These are phyloP conservation scores for Heterocephalus glaber DNA, from an alignment of 2,113 vertebrate genomes.

Conservation along the genomic window DNA sequence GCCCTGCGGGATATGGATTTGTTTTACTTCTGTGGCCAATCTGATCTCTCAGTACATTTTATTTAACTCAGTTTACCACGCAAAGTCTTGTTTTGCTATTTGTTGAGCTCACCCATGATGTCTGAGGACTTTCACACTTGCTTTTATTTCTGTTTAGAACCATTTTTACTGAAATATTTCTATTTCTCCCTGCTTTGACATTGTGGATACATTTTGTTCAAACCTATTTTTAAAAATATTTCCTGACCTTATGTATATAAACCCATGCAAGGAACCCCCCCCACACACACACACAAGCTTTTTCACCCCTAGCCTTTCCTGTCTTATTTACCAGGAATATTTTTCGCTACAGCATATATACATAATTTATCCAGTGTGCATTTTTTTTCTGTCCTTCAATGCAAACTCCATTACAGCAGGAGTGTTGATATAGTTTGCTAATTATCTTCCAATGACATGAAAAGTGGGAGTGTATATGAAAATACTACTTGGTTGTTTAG, in stretches of 20 bases:
- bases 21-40: neutral
- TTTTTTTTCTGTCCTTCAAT: neutral
- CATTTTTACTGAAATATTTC: neutral
- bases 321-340: neutral
- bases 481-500: neutral
- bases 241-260: neutral
- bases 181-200: neutral
- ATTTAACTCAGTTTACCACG: neutral
- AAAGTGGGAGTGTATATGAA: neutral
- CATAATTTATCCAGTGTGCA: neutral
- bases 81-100: neutral
- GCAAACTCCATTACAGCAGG: neutral
- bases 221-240: neutral
- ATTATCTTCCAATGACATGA: neutral
- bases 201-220: neutral
- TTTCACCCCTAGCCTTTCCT: neutral
- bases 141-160: neutral
- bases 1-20: neutral
- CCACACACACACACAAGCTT: fast-evolving
- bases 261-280: fast-evolving
- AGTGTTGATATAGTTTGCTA: neutral
- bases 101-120: neutral
- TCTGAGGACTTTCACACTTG: neutral
- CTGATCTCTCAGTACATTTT: neutral
- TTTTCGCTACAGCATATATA: neutral